Conservation (phyloP, 2,797 vertebrate species). For the Karalla daura region DNA sequence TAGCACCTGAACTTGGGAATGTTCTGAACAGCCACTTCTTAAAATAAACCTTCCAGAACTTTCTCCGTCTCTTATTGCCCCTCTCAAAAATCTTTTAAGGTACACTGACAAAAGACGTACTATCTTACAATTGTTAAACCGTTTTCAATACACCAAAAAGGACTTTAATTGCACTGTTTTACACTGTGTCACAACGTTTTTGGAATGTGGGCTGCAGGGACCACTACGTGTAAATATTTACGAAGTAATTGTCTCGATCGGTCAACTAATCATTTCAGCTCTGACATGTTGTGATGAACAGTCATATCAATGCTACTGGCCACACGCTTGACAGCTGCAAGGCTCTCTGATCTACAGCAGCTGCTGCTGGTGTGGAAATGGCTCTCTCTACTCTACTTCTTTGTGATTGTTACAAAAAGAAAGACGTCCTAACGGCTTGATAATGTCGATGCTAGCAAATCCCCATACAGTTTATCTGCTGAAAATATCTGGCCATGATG, state of each 20-base stretch:
- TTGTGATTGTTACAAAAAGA: background rate
- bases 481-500: conserved; percentile 1
- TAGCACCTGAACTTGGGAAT: background rate
- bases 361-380: conserved; percentile 15
- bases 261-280: background rate
- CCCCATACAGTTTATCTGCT: conserved; percentile 10
- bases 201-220: background rate
- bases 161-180: too few species aligned
- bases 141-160: too few species aligned
- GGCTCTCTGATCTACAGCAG: conserved; percentile 33
- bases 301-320: background rate
- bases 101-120: too few species aligned
- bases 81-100: too few species aligned
- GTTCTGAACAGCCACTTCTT: too few species aligned
- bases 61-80: too few species aligned
- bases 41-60: too few species aligned
- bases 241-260: background rate
- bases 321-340: background rate
- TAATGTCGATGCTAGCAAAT: background rate
- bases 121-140: too few species aligned
- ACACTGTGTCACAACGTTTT: too few species aligned
- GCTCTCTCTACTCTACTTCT: background rate
- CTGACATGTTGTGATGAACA: background rate
- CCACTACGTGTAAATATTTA: too few species aligned
- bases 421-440: conserved; percentile 10